Base-by-base conservation (phyloP, 2,113 vertebrate genomes). In the Sapajus apella region DNA sequence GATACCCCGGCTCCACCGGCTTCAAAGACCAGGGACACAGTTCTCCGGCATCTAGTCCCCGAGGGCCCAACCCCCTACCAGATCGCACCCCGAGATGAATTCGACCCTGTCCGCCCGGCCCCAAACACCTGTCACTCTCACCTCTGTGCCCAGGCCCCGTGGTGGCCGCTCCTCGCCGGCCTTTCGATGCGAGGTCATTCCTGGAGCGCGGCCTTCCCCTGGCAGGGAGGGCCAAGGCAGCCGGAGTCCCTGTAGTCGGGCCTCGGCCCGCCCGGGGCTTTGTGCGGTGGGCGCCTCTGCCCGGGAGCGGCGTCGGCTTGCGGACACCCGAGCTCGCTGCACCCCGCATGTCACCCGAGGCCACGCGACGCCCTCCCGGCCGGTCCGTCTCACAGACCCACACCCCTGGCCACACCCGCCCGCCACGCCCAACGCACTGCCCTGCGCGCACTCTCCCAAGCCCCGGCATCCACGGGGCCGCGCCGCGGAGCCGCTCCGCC, bases 151-250 rank as follows among this genome's bases (percentile, higher is more conserved):
- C 93, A 0, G 90, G 79, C 13, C 30, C 76, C 58, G 35, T 0
- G 55, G 43, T 18, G 89, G 50, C 77, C 21, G 77, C 83, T 45
- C 30, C 87, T 17, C 64, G 90, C 83, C 6, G 32, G 73, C 52
- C 66, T n/a, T 21, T 27, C 11, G 25, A 8, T 0, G 35, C 6
- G 30, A 56, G 52, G 47, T 68, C 83, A 2, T 32, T 68, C 40
- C 55, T 5, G 0, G 55, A 47, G 90, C 64, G 76, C 43, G 92
- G 95, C 90, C 95, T 87, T 52, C 95, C 92, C 21, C 50, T 87
- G 76, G 56, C 50, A 2, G 64, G 50, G 3, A 76, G 76, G 12
- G 17, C 52, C 0, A 2, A 2, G 3, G 64, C 23, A 1, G 27
- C 50, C 3, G 80, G 8, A 20, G 89, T 5, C 55, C 66, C 76